These are phyloP conservation scores for Dolomedes plantarius DNA, from an alignment of 2,888 invertebrate species.

Conservation along the genomic window DNA sequence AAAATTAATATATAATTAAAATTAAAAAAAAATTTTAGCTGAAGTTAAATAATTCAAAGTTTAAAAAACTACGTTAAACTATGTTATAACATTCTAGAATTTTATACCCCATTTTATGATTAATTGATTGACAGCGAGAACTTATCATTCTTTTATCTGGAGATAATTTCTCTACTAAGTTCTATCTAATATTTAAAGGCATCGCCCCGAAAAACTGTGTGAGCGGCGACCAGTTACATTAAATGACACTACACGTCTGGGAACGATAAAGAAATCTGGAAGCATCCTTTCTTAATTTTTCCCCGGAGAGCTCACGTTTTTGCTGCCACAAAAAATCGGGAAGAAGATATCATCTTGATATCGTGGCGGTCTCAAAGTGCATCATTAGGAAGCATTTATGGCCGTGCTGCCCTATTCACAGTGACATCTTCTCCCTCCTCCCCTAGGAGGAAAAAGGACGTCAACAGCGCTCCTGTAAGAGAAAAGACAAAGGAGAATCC, in stretches of 20 bases:
- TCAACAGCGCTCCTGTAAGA: constrained; percentile 50
- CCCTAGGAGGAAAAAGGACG: constrained; percentile 48
- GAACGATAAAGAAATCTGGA: constrained; percentile 57
- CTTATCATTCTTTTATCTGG: not conserved
- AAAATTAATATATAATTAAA: no score
- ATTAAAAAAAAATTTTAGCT: no score
- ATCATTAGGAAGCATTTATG: constrained; percentile 69
- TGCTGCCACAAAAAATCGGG: constrained; percentile 16
- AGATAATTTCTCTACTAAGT: not conserved
- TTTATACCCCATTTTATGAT: no score
- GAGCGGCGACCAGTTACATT: not conserved
- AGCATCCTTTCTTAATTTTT: constrained; percentile 59
- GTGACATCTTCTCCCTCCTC: constrained; percentile 51
- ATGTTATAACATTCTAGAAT: no score
- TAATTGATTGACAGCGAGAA: not conserved
- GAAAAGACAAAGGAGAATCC: constrained; percentile 52
- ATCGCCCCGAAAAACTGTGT: not conserved
- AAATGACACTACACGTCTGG: constrained; percentile 32
- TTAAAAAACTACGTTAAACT: no score
- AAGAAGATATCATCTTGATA: constrained; percentile 36
- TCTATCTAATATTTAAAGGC: not conserved
- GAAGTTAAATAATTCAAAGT: no score
- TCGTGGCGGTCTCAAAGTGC: constrained; percentile 42
- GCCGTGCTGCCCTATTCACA: constrained; percentile 43
- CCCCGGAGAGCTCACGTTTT: constrained; percentile 50